Evolutionary conservation across 1,140 invertebrate genomes (phyloP).

Genomic region (Eupristina koningsbergeri): DNA sequence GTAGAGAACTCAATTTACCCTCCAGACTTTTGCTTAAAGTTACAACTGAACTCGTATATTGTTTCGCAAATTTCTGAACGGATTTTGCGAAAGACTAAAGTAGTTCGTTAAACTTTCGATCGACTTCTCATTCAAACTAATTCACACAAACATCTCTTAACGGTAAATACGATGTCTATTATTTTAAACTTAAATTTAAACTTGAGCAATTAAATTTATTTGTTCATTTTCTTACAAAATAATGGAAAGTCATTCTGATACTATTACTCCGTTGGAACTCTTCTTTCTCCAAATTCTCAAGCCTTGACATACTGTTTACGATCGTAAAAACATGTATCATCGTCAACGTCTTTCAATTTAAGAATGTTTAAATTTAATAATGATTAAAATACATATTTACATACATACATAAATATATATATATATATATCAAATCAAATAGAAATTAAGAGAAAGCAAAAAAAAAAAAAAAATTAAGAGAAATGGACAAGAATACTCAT

Average conservation of each 20-base stretch:
- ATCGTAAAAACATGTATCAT: no score
- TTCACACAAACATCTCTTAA: neutral
- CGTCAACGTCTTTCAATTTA: no score
- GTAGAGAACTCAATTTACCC: neutral
- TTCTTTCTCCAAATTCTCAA: neutral
- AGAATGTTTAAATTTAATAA: no score
- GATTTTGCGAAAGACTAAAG: neutral
- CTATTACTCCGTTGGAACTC: neutral
- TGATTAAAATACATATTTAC: no score
- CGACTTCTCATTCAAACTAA: neutral
- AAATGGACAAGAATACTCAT: no score
- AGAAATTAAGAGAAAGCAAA: no score
- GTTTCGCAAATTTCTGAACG: neutral
- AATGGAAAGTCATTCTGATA: neutral
- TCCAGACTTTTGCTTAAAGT: neutral
- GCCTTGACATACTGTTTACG: neutral
- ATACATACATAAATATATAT: no score
- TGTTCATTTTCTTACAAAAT: neutral
- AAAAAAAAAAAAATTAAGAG: no score
- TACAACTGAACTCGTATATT: neutral
- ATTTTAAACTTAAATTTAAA: neutral
- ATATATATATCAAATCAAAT: no score
- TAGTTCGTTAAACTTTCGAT: neutral
- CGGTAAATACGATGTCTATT: neutral
- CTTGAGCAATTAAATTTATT: neutral